Evolutionary conservation across 2,888 invertebrate species (phyloP).

Genomic region (Drosophila nr. fundita): DNA sequence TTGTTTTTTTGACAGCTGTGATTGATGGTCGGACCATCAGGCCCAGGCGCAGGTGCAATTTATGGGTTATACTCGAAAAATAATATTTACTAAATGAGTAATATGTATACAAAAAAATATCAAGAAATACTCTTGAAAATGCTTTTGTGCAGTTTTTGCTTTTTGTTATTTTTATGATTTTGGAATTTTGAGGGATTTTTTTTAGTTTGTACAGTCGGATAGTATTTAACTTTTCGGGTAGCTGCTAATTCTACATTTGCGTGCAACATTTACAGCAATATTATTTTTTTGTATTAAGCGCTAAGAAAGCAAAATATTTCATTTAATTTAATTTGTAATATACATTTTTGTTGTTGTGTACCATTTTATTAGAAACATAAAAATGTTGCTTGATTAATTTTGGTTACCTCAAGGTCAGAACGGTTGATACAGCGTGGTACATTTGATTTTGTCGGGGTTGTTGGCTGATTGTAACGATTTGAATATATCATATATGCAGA

Average conservation of each 20-base stretch:
- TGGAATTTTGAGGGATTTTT: background rate
- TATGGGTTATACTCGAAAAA: conserved; percentile 41
- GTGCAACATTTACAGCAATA: conserved; percentile 69
- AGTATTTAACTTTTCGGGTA: conserved; percentile 5
- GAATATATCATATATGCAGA: conserved; percentile 31
- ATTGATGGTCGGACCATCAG: conserved; percentile 43
- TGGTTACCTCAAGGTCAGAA: conserved; percentile 95
- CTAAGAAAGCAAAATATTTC: conserved; percentile 40
- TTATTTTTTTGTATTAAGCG: conserved; percentile 33
- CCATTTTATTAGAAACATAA: conserved; percentile 37
- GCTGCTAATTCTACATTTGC: conserved; percentile 62
- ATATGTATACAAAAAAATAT: conserved; percentile 13
- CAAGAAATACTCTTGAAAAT: conserved; percentile 10
- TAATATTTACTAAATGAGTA: conserved; percentile 16
- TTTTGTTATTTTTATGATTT: background rate
- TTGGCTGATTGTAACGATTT: conserved; percentile 71
- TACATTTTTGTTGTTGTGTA: conserved; percentile 13
- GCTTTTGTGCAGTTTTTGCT: conserved; percentile 38
- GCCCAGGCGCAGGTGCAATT: conserved; percentile 60
- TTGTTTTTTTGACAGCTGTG: conserved; percentile 49
- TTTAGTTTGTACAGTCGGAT: conserved; percentile 30
- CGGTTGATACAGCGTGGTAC: conserved; percentile 97
- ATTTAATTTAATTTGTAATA: conserved; percentile 13
- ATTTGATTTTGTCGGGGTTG: conserved; percentile 90
- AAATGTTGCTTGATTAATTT: conserved; percentile 60